Conservation (phyloP, 2,797 vertebrate species). For the Enoplosus armatus region DNA sequence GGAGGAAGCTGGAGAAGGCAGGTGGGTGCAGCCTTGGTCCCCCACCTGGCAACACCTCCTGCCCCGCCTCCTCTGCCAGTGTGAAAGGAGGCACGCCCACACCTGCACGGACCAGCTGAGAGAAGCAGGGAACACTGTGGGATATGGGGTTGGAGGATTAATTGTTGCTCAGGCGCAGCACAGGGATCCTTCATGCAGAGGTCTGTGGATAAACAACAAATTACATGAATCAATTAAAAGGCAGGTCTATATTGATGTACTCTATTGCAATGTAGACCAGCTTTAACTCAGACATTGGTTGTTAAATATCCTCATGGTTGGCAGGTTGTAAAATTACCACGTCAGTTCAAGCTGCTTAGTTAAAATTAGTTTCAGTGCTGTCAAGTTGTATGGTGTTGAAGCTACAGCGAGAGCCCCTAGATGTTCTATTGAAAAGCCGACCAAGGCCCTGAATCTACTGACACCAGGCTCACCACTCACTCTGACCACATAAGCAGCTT, state of each 20-base stretch:
- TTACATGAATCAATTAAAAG: slow-evolving; percentile 6
- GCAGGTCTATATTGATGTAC: background rate
- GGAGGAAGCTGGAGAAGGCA: slow-evolving; percentile 37
- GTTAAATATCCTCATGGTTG: background rate
- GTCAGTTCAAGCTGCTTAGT: slow-evolving; percentile 2
- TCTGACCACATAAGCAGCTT: slow-evolving; percentile 69
- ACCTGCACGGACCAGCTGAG: slow-evolving; percentile 37
- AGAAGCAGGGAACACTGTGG: slow-evolving; percentile 11
- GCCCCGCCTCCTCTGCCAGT: slow-evolving; percentile 74
- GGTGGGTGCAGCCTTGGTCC: slow-evolving; percentile 53
- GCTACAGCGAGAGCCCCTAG: background rate
- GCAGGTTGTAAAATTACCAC: background rate
- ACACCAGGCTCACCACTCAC: slow-evolving; percentile 42
- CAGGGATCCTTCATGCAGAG: slow-evolving; percentile 20
- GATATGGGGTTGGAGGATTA: slow-evolving; percentile 26
- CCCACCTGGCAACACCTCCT: slow-evolving; percentile 63
- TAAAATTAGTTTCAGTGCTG: background rate
- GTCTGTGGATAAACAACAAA: slow-evolving; percentile 50
- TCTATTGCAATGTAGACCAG: background rate
- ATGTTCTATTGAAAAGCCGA: slow-evolving; percentile 41
- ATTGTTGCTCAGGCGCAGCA: slow-evolving; percentile 22
- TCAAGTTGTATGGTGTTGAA: background rate
- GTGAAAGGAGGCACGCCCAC: slow-evolving; percentile 63
- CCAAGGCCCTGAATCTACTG: slow-evolving; percentile 36
- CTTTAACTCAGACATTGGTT: background rate